Conservation (phyloP, 2,888 invertebrate species). For the Netelia inedita region DNA sequence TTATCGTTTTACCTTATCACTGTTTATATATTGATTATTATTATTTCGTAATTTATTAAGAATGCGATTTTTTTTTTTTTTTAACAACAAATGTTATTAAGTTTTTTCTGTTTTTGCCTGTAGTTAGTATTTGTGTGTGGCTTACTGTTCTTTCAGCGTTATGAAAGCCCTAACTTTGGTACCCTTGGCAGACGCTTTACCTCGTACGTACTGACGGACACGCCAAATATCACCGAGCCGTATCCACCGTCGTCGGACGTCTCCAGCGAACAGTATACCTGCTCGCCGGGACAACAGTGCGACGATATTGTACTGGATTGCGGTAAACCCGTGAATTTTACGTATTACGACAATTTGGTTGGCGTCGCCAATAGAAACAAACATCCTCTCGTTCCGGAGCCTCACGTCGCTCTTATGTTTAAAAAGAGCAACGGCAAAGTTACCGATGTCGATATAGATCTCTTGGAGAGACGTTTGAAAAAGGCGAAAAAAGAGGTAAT, state of each 20-base stretch:
- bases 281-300: conserved; percentile 80
- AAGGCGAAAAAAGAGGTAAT: conserved; percentile 91
- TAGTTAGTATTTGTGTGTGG: conserved; percentile 85
- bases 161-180: conserved; percentile 83
- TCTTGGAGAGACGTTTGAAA: conserved; percentile 90
- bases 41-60: neutral
- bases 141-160: conserved; percentile 83
- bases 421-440: conserved; percentile 88
- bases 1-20: neutral
- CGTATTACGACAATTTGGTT: conserved; percentile 95
- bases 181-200: conserved; percentile 83
- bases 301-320: conserved; percentile 91
- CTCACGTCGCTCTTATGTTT: conserved; percentile 91
- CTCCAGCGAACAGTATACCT: conserved; percentile 76
- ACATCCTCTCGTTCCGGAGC: conserved; percentile 94
- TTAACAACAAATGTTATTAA: conserved; percentile 65
- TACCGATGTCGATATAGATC: conserved; percentile 91
- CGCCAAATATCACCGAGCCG: conserved; percentile 77
- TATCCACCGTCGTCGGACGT: conserved; percentile 64
- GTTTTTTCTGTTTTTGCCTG: conserved; percentile 83
- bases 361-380: conserved; percentile 93
- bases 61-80: neutral
- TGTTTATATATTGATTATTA: neutral
- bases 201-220: conserved; percentile 81
- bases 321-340: conserved; percentile 94